These are phyloP conservation scores for Phaethornis superciliosus DNA, from an alignment of 2,113 vertebrate genomes.

Conservation along the genomic window DNA sequence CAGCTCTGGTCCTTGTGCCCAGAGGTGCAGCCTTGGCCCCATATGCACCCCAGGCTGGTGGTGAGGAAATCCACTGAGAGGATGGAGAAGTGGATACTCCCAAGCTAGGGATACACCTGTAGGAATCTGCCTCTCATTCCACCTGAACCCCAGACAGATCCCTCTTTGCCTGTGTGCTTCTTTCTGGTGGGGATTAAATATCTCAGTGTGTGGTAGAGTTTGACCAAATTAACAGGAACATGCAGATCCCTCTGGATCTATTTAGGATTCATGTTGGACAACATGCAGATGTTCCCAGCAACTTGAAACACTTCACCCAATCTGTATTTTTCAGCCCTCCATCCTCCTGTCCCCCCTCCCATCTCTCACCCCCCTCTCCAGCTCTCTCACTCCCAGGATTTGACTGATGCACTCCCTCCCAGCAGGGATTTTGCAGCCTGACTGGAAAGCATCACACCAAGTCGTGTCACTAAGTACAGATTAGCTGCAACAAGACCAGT, in stretches of 20 bases:
- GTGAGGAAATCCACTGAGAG: not conserved
- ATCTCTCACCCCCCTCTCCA: not conserved
- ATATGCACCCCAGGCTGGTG: accelerated
- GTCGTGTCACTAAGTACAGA: not conserved
- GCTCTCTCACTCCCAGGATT: not conserved
- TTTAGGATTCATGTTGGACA: not conserved
- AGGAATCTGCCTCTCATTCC: not conserved
- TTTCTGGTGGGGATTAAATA: not conserved
- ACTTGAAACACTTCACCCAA: not conserved
- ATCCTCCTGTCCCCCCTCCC: not conserved
- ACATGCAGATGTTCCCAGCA: not conserved
- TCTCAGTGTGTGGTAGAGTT: not conserved
- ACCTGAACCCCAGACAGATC: not conserved
- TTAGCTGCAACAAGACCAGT: slow-evolving; percentile 17
- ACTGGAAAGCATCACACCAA: not conserved
- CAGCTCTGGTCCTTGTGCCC: not conserved
- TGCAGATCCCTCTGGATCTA: not conserved
- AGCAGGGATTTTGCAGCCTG: not conserved
- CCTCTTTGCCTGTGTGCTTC: accelerated
- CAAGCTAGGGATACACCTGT: not conserved
- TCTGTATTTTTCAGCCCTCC: not conserved
- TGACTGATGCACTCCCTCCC: not conserved
- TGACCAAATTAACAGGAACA: not conserved
- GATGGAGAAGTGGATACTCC: not conserved
- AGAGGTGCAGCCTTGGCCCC: not conserved